These are phyloP conservation scores for Eurystomus gularis DNA, from an alignment of 2,113 vertebrate species.

Conservation along the genomic window DNA sequence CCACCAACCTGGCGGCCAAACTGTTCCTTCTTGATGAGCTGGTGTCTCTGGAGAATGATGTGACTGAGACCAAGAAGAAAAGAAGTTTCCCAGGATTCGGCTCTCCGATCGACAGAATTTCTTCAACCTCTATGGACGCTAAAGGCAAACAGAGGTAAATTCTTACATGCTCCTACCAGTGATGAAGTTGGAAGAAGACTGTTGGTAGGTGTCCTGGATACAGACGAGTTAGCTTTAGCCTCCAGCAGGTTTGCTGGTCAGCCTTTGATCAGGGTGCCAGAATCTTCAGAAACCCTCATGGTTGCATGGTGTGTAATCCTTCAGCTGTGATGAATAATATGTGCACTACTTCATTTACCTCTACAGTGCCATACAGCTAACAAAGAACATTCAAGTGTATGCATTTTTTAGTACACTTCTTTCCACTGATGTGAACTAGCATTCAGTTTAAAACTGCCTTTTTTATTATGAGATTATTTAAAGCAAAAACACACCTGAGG, in stretches of 20 bases:
- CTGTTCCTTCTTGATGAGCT: slow-evolving; percentile 78
- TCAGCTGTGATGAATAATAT: not conserved
- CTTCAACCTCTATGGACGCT: slow-evolving; percentile 75
- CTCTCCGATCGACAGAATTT: slow-evolving; percentile 86
- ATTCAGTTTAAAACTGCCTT: not conserved
- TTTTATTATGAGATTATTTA: not conserved
- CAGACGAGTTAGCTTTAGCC: not conserved
- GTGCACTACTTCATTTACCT: not conserved
- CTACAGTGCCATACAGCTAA: not conserved
- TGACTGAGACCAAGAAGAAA: slow-evolving; percentile 89
- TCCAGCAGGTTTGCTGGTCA: not conserved
- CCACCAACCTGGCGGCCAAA: slow-evolving; percentile 70
- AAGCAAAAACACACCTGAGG: not conserved
- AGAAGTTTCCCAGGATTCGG: slow-evolving; percentile 86
- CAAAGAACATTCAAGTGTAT: not conserved
- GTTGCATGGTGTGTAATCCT: not conserved
- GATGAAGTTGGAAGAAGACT: not conserved
- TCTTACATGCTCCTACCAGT: not conserved
- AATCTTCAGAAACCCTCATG: not conserved
- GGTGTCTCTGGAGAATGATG: slow-evolving; percentile 84
- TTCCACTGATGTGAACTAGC: not conserved
- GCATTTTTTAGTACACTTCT: not conserved
- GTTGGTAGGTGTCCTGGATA: not conserved
- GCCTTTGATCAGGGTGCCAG: not conserved
- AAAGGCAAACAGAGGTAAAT: slow-evolving; percentile 86